Evolutionary conservation across 2,888 invertebrate species (phyloP), one percentile per base, ranked within the genome.

Genomic region (Drosophila barbarae): DNA sequence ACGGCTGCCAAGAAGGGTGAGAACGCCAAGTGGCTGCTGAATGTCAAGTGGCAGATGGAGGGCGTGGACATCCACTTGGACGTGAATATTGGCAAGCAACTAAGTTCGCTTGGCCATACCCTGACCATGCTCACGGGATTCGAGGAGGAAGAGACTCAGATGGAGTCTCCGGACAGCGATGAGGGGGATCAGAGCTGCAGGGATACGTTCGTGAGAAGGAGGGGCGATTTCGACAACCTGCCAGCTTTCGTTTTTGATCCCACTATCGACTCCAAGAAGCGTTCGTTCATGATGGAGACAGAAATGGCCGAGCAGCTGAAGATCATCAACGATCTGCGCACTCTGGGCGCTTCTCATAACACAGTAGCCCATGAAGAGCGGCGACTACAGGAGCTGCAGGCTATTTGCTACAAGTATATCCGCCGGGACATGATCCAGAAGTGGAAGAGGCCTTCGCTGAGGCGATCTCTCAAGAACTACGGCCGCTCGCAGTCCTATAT

Each of bases 1-100:
- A 94, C 95, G 54, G 96, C 96, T 9, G 94, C 95, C 35, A 95
- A 96, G 87, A 94, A 94, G 69, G 63, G 88, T 93, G 96, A 96
- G 88, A 96, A 98, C 89, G 98, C 99, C 4, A 98, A 99, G 88
- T 99, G 99, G 99, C 93, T 98, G 85, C 91, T 99, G 61, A 98
- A 98, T 90, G 98, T 99, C 1, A 95, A 97, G 72, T 99, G 99
- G 98, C 96, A 98, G 90, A 99, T 99, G 99, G 97, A 98, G 89
- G 99, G 99, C 51, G 97, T 98, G 9, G 98, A 98, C 86, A 97
- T 98, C 73, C 97, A 98, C 88, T 90, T 98, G 58, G 98, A 98
- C 89, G 96, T 97, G 1, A 97, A 95, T 88, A 97, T 99, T 42
- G 99, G 99, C 54, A 98, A 98, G 88, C 96, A 98, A 86, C 91